These are phyloP conservation scores for Lerista edwardsae DNA, from an alignment of 2,797 vertebrate species.

Conservation along the genomic window DNA sequence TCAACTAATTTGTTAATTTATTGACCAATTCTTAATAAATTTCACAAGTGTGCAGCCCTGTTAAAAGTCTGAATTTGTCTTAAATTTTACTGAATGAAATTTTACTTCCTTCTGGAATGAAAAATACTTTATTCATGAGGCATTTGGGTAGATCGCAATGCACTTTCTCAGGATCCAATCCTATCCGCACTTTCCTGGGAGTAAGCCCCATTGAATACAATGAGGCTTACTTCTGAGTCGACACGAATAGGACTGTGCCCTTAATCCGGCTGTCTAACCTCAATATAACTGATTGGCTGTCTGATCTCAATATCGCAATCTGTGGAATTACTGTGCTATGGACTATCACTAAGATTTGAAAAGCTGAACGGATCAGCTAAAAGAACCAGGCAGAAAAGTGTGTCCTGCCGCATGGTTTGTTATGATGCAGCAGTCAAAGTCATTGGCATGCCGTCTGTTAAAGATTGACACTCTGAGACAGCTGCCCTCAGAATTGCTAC, in stretches of 20 bases:
- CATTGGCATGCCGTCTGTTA: background rate
- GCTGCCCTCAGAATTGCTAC: constrained; percentile 39
- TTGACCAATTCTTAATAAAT: background rate
- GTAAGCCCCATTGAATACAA: too few relatives aligned
- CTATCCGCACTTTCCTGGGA: too few relatives aligned
- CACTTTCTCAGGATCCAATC: too few relatives aligned
- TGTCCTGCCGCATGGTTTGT: background rate
- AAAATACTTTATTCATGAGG: background rate
- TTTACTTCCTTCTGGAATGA: background rate
- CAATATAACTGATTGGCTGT: background rate
- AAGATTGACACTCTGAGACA: background rate
- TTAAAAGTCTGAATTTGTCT: background rate
- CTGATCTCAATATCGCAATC: background rate
- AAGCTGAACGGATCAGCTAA: accelerated
- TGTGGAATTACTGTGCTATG: background rate
- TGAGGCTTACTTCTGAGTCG: too few relatives aligned
- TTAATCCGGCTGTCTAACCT: background rate
- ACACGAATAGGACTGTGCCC: too few relatives aligned
- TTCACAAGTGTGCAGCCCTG: background rate
- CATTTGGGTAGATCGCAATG: too few relatives aligned
- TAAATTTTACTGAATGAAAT: background rate
- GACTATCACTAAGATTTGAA: background rate
- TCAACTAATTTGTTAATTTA: background rate
- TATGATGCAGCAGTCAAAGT: constrained; percentile 24
- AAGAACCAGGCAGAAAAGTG: background rate